Conservation (phyloP, 2,113 vertebrate genomes). For the Jacana jacana region DNA sequence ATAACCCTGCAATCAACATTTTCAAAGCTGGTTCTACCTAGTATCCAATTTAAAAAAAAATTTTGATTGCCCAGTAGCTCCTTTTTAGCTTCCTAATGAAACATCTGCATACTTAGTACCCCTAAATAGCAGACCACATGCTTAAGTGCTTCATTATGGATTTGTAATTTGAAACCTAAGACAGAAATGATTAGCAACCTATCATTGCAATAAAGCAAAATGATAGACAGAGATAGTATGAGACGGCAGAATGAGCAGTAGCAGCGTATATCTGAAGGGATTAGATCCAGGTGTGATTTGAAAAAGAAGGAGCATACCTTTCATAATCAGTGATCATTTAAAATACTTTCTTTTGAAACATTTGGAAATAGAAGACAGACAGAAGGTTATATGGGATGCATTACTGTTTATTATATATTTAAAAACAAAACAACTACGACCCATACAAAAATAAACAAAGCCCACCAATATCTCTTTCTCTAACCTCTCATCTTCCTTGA, state of each 20-base stretch:
- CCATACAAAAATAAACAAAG: neutral
- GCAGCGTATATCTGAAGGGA: neutral
- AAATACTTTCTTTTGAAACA: neutral
- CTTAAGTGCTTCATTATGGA: constrained; percentile 22
- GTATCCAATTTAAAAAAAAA: constrained; percentile 18
- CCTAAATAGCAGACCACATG: neutral
- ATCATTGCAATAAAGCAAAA: neutral
- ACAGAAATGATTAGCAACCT: neutral
- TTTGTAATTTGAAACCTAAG: constrained; percentile 1
- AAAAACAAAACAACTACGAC: neutral
- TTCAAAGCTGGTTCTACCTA: neutral
- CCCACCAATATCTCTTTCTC: neutral
- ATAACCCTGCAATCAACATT: constrained; percentile 44
- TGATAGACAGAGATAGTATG: neutral
- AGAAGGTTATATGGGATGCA: neutral
- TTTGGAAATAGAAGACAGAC: neutral
- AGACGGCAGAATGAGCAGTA: neutral
- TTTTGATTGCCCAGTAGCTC: constrained; percentile 28
- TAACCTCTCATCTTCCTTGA: neutral
- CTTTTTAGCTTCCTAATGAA: constrained; percentile 23
- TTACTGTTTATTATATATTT: neutral
- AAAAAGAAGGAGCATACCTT: neutral
- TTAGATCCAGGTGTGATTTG: neutral
- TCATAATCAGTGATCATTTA: neutral
- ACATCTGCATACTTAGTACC: neutral